Conservation (phyloP, 2,888 invertebrate species). For the Amphipoea oculea region DNA sequence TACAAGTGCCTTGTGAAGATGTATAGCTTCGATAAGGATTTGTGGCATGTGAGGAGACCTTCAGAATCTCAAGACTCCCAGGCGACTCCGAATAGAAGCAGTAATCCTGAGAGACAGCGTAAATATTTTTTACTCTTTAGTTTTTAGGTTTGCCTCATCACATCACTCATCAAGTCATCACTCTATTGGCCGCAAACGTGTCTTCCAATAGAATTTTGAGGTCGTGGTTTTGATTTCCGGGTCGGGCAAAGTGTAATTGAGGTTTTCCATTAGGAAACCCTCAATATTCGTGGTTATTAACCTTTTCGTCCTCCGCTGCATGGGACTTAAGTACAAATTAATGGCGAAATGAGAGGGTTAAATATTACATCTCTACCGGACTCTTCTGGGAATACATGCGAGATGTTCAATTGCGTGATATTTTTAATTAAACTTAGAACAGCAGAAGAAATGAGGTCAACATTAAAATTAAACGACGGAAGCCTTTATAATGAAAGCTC, state of each 20-base stretch:
- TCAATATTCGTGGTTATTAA: background rate
- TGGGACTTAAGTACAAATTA: background rate
- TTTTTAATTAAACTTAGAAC: conserved; percentile 17
- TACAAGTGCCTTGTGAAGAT: conserved; percentile 71
- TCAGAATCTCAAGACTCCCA: conserved; percentile 76
- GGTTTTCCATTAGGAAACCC: background rate
- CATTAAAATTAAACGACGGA: conserved; percentile 1
- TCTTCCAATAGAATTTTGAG: background rate
- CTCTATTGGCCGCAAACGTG: too few species aligned
- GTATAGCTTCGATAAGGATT: conserved; percentile 88
- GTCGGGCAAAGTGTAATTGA: background rate
- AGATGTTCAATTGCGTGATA: background rate
- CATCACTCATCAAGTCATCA: too few species aligned
- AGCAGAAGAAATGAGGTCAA: background rate
- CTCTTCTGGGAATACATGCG: background rate
- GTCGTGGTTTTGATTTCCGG: background rate
- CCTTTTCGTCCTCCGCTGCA: background rate
- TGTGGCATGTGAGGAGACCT: conserved; percentile 86
- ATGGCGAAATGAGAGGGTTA: background rate
- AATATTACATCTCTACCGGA: background rate
- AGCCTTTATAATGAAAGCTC: conserved; percentile 2
- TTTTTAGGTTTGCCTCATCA: background rate
- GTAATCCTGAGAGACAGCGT: conserved; percentile 69
- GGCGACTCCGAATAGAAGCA: conserved; percentile 67
- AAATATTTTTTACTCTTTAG: conserved; percentile 58